Base-by-base conservation (phyloP, 1,140 invertebrate genomes). In the Drosophila bipectinata region DNA sequence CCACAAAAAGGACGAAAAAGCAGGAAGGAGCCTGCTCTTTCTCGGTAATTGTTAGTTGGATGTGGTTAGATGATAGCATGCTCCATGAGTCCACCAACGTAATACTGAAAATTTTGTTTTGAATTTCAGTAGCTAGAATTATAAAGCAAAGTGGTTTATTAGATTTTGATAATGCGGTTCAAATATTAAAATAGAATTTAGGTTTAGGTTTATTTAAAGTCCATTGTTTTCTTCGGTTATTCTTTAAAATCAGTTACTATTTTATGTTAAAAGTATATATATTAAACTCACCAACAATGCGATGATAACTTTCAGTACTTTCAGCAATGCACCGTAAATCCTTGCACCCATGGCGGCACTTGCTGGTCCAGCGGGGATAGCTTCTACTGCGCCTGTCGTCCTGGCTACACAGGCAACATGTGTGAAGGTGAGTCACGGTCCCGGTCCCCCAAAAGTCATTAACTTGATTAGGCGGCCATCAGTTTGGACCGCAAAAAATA, bases 351-450 rank as follows among this genome's bases (percentile, higher is more conserved):
- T 78, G 95, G 95, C 26, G 95, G 95, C 32, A 95, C 95, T 21
- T 96, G 95, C 87, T 96, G 95, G 94, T 95, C 94, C 78, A 95
- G 94, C 63, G 93, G 95, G n/a, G 94, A 95, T 75, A 95, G 94
- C 7, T 96, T 95, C 91, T 96, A 95, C 91, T 96, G 95, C 84
- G 95, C 95, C 47, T 96, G 95, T 77, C 92, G 94, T 39, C 94
- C 95, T 0, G 95, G 95, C 5, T 96, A 94, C 77, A 96, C 95
- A 8, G 96, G 96, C n/a, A 94, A 94, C 89, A 94, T 94, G 66
- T 97, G 96, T 88, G 95, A 96, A 94, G 94, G 94, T 94, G 91
- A 92, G 80, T 84, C 32, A 18, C 10, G 9, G 8, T 30, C 10
- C 18, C 41, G 21, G 44, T 44, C 44, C 8, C 61, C 39, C 24